These are phyloP conservation scores for Odiellus spinosus DNA, from an alignment of 2,888 invertebrate species.

Conservation along the genomic window DNA sequence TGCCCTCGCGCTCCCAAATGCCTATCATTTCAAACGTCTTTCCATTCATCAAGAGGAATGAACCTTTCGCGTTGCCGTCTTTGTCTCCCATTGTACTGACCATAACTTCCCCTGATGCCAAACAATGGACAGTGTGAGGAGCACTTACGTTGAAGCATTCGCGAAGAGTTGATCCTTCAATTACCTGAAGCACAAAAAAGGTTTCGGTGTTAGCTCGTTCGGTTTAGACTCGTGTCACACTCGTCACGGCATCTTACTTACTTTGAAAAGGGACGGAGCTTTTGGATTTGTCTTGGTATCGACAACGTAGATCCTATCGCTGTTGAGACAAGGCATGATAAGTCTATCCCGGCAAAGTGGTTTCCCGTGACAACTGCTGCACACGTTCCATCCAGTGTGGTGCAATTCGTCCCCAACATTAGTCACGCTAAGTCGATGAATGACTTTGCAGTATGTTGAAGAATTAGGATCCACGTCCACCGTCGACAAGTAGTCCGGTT, in stretches of 20 bases:
- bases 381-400: slow-evolving; percentile 93
- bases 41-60: slow-evolving; percentile 72
- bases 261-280: slow-evolving; percentile 56
- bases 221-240: no score
- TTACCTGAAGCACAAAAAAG: slow-evolving; percentile 39
- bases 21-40: slow-evolving; percentile 59
- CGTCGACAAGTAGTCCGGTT: slow-evolving; percentile 75
- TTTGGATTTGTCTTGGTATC: slow-evolving; percentile 58
- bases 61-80: slow-evolving; percentile 45
- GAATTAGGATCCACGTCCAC: slow-evolving; percentile 81
- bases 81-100: slow-evolving; percentile 85
- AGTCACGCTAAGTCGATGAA: slow-evolving; percentile 65
- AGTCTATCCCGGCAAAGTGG: slow-evolving; percentile 52
- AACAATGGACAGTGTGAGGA: slow-evolving; percentile 86
- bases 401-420: slow-evolving; percentile 72
- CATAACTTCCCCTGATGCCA: slow-evolving; percentile 82
- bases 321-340: slow-evolving; percentile 62
- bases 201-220: no score
- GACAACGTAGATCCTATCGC: slow-evolving; percentile 65
- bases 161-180: slow-evolving; percentile 63
- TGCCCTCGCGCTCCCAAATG: slow-evolving; percentile 55
- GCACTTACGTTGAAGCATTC: slow-evolving; percentile 51
- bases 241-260: slow-evolving; percentile 27
- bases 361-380: slow-evolving; percentile 68
- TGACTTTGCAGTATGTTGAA: slow-evolving; percentile 64